Base-by-base conservation (phyloP, 2,888 invertebrate species). In the Elysia crispata region DNA sequence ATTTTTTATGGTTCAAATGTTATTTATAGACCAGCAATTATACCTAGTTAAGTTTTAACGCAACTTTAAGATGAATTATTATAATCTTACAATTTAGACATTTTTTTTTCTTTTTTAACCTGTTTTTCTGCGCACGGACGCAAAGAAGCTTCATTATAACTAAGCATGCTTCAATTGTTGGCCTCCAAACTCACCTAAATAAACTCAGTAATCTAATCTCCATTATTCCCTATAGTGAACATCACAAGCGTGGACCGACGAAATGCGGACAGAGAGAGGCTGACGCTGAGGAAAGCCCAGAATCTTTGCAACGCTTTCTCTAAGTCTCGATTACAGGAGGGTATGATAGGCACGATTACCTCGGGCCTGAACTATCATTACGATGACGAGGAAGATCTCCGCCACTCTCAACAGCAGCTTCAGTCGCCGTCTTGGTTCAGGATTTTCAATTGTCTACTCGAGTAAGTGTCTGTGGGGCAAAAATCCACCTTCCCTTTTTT, bases 201-300 rank as follows among this genome's bases (percentile, higher is more conserved):
- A n/a, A n/a, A n/a, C n/a, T n/a, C n/a, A n/a, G n/a, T n/a, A n/a
- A n/a, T n/a, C n/a, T n/a, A n/a, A n/a, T n/a, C n/a, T n/a, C n/a
- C n/a, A n/a, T n/a, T 41, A 41, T 6, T 18, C 15, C 60, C 60
- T 23, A 3, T 76, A 89, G 89, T 89, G 81, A 88, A 89, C 81
- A 82, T 88, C 6, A 83, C 86, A 8, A 88, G 89, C 82, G 86
- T 89, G 1, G 87, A 89, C 79, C 79, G 87, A 57, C 79, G 88
- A 23, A 86, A 84, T 73, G 78, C 76, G n/a, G 82, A 83, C n/a
- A 74, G 84, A 5, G 86, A 87, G 74, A 81, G 83, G 60, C 84
- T 83, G 41, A 85, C 87, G 6, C 41, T 82, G 5, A 79, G 83
- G 33, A 82, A 84, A 49, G 85, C 87, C n/a, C 83, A 85, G 41